Conservation (phyloP, 2,888 invertebrate species). For the Steinernema scapterisci region DNA sequence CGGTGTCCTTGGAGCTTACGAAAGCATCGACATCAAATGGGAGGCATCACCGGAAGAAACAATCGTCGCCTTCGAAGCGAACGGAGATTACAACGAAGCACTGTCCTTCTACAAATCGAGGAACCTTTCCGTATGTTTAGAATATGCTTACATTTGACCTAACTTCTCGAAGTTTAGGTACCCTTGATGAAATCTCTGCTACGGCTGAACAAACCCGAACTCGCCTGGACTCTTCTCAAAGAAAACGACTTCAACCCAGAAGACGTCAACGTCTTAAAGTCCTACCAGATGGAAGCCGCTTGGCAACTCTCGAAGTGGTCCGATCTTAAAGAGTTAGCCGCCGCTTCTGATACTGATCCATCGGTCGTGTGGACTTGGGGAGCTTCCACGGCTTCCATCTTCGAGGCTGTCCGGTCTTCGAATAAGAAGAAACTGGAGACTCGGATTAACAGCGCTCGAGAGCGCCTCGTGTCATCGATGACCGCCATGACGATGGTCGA, state of each 20-base stretch:
- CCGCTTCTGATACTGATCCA: background rate
- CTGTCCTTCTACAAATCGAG: constrained; percentile 38
- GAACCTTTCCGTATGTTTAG: background rate
- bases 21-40: constrained; percentile 67
- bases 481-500: constrained; percentile 77
- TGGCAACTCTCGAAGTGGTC: constrained; percentile 35
- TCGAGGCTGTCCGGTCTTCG: constrained; percentile 8
- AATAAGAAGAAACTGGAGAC: constrained; percentile 35
- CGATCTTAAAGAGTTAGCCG: constrained; percentile 61
- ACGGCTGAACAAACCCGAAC: constrained; percentile 3
- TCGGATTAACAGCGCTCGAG: constrained; percentile 65
- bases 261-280: background rate
- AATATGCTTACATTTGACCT: too few relatives aligned
- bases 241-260: background rate
- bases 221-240: background rate
- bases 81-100: constrained; percentile 40
- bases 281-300: constrained; percentile 35
- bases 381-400: constrained; percentile 23
- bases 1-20: constrained; percentile 80
- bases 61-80: constrained; percentile 74
- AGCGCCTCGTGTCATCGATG: constrained; percentile 72
- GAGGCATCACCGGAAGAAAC: constrained; percentile 82
- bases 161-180: background rate
- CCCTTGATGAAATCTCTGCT: constrained; percentile 9
- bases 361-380: constrained; percentile 29